A percentile compares a stretch with the other conserved stretches of the same genome.
Conservation (phyloP, 2,888 invertebrate species). For the Odontothrips loti region DNA sequence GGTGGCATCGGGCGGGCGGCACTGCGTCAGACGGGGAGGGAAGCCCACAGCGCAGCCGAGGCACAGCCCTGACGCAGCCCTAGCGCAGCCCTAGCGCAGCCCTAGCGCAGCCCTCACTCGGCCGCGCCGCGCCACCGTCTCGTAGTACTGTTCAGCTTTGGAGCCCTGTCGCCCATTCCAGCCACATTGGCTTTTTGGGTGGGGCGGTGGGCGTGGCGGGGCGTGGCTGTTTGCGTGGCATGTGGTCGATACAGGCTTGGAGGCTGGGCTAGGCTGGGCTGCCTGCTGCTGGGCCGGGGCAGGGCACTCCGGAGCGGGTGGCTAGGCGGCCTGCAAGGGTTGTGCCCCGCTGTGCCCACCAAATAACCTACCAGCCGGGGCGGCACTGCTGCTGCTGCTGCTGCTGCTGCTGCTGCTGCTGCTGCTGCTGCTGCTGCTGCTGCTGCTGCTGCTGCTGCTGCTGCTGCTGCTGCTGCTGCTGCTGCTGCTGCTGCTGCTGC, state of each 20-base stretch:
- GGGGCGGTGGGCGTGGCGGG: constrained; percentile 7
- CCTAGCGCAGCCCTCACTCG: not conserved
- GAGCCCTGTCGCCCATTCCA: constrained; percentile 23
- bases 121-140: not conserved
- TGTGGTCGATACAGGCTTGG: constrained; percentile 23
- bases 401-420: no score
- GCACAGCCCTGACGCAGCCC: not conserved
- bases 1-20: not conserved
- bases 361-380: no score
- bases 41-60: not conserved
- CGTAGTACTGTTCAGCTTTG: constrained; percentile 14
- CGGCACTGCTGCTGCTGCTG: no score
- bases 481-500: no score
- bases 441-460: no score
- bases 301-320: not conserved
- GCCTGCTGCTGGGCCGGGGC: not conserved
- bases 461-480: no score
- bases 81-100: no score
- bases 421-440: no score
- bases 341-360: not conserved
- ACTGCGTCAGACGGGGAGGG: not conserved
- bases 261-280: not conserved
- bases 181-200: constrained; percentile 24
- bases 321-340: not conserved
- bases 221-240: constrained; percentile 21